These are phyloP conservation scores for Felis catus DNA, from an alignment of 2,113 vertebrate species.

Conservation along the genomic window DNA sequence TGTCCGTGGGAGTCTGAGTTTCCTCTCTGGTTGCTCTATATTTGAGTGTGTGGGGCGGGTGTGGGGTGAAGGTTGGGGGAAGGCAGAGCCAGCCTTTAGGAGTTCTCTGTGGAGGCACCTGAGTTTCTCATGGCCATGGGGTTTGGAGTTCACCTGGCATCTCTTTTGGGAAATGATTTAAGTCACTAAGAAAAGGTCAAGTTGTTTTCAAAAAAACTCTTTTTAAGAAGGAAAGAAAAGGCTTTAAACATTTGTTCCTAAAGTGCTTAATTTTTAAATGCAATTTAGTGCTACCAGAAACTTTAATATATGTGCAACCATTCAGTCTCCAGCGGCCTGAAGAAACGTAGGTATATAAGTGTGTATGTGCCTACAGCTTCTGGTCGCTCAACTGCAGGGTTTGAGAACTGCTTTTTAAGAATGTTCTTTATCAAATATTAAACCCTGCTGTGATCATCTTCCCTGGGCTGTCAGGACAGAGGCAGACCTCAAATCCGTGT, in stretches of 20 bases:
- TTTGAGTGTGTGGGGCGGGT: rapidly evolving
- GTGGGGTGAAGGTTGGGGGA: not conserved
- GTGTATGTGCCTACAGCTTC: not conserved
- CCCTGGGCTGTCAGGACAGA: not conserved
- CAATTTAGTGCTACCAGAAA: not conserved
- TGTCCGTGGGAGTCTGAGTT: not conserved
- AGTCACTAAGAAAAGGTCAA: slow-evolving; percentile 19
- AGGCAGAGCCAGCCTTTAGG: not conserved
- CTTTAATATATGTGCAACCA: not conserved
- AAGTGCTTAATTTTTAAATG: not conserved
- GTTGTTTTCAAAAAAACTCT: not conserved
- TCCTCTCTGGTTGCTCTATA: not conserved
- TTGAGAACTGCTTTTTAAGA: not conserved
- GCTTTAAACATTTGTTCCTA: not conserved
- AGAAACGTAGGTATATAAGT: not conserved
- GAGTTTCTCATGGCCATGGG: not conserved
- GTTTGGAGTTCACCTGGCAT: not conserved
- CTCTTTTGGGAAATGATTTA: not conserved
- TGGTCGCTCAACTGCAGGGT: not conserved
- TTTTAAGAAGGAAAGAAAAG: not conserved
- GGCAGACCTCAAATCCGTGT: rapidly evolving
- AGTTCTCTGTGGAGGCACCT: not conserved
- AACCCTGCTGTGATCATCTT: not conserved
- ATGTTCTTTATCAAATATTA: not conserved
- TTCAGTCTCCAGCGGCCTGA: not conserved